A percentile compares a stretch with the other conserved stretches of the same genome.
Evolutionary conservation across 2,888 invertebrate genomes (phyloP).

Genomic region (Sialis lutaria): DNA sequence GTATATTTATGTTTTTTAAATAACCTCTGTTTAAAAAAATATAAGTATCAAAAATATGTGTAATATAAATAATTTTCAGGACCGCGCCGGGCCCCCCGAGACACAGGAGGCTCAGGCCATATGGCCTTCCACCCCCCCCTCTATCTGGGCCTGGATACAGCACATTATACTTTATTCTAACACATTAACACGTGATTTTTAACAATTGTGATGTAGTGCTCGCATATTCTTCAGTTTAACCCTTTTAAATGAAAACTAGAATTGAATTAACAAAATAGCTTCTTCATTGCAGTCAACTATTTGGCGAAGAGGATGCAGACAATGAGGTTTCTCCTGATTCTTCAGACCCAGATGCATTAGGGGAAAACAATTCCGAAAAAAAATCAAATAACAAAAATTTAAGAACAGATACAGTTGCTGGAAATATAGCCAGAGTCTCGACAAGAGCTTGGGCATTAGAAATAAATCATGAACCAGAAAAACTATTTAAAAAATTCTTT

Average conservation of each 20-base stretch:
- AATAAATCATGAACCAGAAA: constrained; percentile 62
- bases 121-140: too few relatives aligned
- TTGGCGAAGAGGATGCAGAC: constrained; percentile 92
- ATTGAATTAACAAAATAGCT: constrained; percentile 5
- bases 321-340: constrained; percentile 96
- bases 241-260: too few relatives aligned
- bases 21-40: too few relatives aligned
- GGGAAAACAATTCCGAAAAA: constrained; percentile 33
- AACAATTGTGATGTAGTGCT: not conserved
- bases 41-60: too few relatives aligned
- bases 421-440: constrained; percentile 39
- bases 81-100: too few relatives aligned
- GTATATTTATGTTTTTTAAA: too few relatives aligned
- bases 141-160: too few relatives aligned
- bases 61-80: too few relatives aligned
- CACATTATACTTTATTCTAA: too few relatives aligned
- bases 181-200: not conserved
- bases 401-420: constrained; percentile 14
- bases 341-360: constrained; percentile 82
- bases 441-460: constrained; percentile 83
- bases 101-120: too few relatives aligned
- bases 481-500: constrained; percentile 86
- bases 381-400: constrained; percentile 27
- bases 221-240: too few relatives aligned
- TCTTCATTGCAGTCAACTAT: constrained; percentile 58